A percentile compares a stretch with the other conserved stretches of the same genome.
phyloP scores from a whole-genome alignment of 2,888 invertebrate species.

The Myopa testacea region DNA sequence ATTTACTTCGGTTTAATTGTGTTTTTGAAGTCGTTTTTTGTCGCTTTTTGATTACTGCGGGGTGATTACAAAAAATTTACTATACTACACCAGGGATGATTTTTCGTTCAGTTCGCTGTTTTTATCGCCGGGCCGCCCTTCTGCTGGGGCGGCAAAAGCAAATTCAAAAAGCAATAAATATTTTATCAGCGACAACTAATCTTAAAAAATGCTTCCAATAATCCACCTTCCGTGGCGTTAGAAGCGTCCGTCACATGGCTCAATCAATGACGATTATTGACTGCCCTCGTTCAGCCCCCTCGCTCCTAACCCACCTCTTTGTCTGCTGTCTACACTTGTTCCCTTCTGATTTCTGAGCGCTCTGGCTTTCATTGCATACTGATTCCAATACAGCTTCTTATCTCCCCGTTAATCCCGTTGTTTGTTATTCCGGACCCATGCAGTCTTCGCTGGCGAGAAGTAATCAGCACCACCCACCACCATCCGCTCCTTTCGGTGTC shows the following conservation, averaged over 20 bases:
- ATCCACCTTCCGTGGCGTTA: constrained; percentile 36
- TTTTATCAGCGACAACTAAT: constrained; percentile 44
- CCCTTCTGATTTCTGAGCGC: too few species aligned
- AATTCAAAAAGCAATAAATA: constrained; percentile 42
- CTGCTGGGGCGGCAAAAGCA: not conserved
- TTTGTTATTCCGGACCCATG: constrained; percentile 45
- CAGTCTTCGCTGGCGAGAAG: not conserved
- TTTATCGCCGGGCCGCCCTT: not conserved
- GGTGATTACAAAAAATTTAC: too few species aligned
- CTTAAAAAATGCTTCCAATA: constrained; percentile 44
- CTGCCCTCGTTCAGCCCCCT: constrained; percentile 1
- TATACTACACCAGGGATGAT: not conserved
- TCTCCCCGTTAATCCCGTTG: constrained; percentile 46
- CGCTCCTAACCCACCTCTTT: not conserved
- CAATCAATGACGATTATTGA: constrained; percentile 46
- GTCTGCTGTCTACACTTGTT: too few species aligned
- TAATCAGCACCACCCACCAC: constrained; percentile 10
- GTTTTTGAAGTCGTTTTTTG: too few species aligned
- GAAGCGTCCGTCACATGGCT: constrained; percentile 48
- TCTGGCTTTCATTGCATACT: constrained; percentile 39
- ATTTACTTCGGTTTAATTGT: too few species aligned
- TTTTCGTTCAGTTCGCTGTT: not conserved
- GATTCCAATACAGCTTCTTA: constrained; percentile 48
- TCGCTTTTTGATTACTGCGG: too few species aligned
- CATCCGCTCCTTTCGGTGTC: not conserved